Evolutionary conservation across 2,113 vertebrate genomes (phyloP).

Genomic region (Zosterops hypoxanthus): DNA sequence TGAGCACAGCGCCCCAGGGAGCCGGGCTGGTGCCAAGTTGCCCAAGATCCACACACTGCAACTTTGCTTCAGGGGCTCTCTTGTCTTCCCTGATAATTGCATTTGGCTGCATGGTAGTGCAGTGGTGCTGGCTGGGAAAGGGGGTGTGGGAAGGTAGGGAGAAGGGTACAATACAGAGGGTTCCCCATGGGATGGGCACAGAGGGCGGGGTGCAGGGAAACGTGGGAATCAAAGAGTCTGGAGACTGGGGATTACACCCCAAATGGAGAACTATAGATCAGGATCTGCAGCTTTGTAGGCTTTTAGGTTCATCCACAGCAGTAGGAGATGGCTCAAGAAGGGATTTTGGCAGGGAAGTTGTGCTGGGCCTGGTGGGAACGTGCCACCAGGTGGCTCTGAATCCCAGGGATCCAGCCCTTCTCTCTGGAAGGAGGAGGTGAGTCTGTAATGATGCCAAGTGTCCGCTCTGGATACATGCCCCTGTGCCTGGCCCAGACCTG

Average conservation of each 20-base stretch:
- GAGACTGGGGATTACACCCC: neutral
- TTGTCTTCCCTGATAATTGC: neutral
- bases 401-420: neutral
- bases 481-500: neutral
- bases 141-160: neutral
- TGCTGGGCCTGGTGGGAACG: neutral
- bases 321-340: neutral
- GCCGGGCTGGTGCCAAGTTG: neutral
- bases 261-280: neutral
- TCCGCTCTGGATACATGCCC: neutral
- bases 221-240: neutral
- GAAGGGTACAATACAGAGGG: neutral
- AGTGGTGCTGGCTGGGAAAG: neutral
- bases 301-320: neutral
- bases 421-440: neutral
- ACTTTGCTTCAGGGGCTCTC: neutral
- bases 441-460: neutral
- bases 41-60: neutral
- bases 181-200: neutral
- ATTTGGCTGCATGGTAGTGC: neutral
- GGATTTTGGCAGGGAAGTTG: neutral
- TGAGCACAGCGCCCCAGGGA: neutral
- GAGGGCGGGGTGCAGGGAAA: neutral
- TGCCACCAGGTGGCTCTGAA: slow-evolving; percentile 62
- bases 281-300: neutral